Percentiles rank a stretch among this genome's conserved stretches.
phyloP scores from a whole-genome alignment of 2,113 vertebrate species.

The Lampris incognitus region DNA sequence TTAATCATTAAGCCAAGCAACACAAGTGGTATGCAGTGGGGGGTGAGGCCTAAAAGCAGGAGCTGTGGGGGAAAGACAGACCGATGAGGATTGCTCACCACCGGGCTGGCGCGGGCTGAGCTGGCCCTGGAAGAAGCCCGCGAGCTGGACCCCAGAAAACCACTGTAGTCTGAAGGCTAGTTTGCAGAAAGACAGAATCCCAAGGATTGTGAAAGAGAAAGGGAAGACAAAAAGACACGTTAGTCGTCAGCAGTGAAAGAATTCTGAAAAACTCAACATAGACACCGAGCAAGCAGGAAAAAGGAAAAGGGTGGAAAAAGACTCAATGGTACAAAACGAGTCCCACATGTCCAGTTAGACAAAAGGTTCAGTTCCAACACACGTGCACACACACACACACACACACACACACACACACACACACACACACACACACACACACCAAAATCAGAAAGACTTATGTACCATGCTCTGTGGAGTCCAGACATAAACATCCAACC shows the following conservation, averaged over 20 bases:
- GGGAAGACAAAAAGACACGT: conserved; percentile 4
- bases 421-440: neutral
- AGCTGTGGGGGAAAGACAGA: conserved; percentile 7
- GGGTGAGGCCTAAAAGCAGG: conserved; percentile 10
- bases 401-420: neutral
- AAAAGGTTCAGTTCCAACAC: too few relatives aligned
- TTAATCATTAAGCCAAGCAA: neutral
- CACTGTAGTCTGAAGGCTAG: conserved; percentile 90
- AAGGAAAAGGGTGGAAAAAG: too few relatives aligned
- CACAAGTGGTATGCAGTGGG: neutral
- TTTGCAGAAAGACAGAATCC: neutral
- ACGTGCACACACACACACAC: too few relatives aligned
- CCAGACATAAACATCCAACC: too few relatives aligned
- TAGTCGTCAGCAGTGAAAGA: neutral
- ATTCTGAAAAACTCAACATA: too few relatives aligned
- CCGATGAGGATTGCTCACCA: conserved; percentile 86
- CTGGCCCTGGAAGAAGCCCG: conserved; percentile 93
- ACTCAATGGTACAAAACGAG: too few relatives aligned
- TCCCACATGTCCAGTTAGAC: too few relatives aligned
- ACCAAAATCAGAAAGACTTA: conserved; percentile 7
- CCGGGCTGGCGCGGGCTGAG: conserved; percentile 95
- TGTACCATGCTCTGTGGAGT: neutral
- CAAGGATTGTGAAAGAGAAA: conserved; percentile 14
- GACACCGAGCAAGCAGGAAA: too few relatives aligned
- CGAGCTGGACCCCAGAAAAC: conserved; percentile 89